Evolutionary conservation across 2,888 invertebrate genomes (phyloP).

Genomic region (Hemistola chrysoprasaria): DNA sequence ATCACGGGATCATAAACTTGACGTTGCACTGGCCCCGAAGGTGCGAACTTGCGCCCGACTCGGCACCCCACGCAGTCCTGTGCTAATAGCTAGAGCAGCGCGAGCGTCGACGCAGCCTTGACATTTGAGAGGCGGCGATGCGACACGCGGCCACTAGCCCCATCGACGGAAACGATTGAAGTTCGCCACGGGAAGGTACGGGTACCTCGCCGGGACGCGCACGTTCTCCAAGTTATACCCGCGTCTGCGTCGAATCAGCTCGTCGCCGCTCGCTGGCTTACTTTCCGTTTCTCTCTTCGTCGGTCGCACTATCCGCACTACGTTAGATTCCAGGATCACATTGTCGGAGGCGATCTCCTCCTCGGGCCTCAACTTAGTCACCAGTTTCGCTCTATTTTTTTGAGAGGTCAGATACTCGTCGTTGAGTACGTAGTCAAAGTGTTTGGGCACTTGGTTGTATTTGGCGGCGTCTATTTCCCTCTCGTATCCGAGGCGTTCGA

Average conservation of each 20-base stretch:
- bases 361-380: constrained; percentile 64
- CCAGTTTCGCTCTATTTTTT: constrained; percentile 66
- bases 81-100: constrained; percentile 38
- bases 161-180: constrained; percentile 73
- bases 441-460: constrained; percentile 62
- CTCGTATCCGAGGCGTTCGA: constrained; percentile 67
- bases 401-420: constrained; percentile 56
- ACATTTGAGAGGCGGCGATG: constrained; percentile 56
- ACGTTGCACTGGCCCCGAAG: constrained; percentile 7
- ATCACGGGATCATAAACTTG: constrained; percentile 21
- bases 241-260: constrained; percentile 63
- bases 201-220: constrained; percentile 73
- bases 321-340: constrained; percentile 71
- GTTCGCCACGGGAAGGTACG: constrained; percentile 68
- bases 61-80: constrained; percentile 38
- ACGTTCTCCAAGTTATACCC: constrained; percentile 79
- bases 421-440: constrained; percentile 59
- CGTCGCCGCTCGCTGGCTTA: constrained; percentile 37
- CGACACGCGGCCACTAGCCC: constrained; percentile 61
- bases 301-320: constrained; percentile 63
- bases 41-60: not conserved
- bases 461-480: constrained; percentile 65
- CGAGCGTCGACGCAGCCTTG: constrained; percentile 72
- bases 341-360: constrained; percentile 66
- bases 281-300: constrained; percentile 43